Evolutionary conservation across 2,888 invertebrate genomes (phyloP), one percentile per base, ranked within the genome.

Genomic region (Protula sp.): DNA sequence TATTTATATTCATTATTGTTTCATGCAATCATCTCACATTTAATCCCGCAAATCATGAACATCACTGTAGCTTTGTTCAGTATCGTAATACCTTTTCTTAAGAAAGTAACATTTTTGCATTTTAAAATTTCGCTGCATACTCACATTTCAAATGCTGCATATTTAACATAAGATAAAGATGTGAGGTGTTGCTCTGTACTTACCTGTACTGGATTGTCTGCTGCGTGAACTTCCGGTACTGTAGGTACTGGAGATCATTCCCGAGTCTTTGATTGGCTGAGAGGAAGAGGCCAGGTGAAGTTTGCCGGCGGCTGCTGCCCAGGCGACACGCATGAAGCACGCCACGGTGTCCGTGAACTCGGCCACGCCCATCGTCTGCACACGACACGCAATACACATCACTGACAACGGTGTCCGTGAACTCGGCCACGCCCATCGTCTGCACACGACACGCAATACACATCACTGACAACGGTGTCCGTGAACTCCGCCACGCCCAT

Each of bases 221-320:
- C 79, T 80, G 51, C 80, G 69, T 28, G 73, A 70, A 5, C 74
- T 73, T 68, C 72, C 72, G 26, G 31, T 48, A 28, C 69, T 69
- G 59, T 76, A 74, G 31, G 50, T 45, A 47, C 63, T 58, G 48
- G 70, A 65, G 14, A 67, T 72, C n/a, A 56, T 47, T 22, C 51
- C 45, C 55, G 64, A 67, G 61, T 81, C 81, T 69, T 75, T 77
- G 68, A 76, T 75, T 58, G 79, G 76, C 63, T 79, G 76, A 47
- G 74, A 68, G 31, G 75, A 73, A 62, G 77, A 77, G 26, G 80
- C 77, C 22, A 82, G 75, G 66, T 79, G 78, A 29, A 83, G 76
- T 60, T 79, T 78, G 1, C 83, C 83, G 27, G 82, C 82, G 19
- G 83, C 82, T 30, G 82, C 81, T 29, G 82, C 81, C 83, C 83